A percentile compares a stretch with the other conserved stretches of the same genome.
These are phyloP conservation scores for Takifugu bimaculatus DNA, from an alignment of 2,113 vertebrate species.

Conservation along the genomic window DNA sequence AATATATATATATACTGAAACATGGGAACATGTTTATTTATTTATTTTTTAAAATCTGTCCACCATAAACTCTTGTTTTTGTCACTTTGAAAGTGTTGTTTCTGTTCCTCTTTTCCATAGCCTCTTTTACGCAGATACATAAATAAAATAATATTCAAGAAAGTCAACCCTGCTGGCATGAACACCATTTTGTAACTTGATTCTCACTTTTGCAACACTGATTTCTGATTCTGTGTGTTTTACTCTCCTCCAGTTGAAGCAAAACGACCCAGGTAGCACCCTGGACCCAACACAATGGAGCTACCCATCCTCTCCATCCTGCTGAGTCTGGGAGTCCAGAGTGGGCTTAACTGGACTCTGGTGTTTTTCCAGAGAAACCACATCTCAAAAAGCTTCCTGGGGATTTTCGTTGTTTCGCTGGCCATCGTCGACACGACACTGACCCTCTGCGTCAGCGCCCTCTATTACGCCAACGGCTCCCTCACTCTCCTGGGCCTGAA, in stretches of 20 bases:
- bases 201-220: too few species aligned
- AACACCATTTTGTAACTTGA: too few species aligned
- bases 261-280: neutral
- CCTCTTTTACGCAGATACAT: too few species aligned
- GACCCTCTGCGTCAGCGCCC: constrained; percentile 54
- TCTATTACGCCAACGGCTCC: constrained; percentile 60
- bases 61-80: too few species aligned
- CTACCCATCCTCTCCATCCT: constrained; percentile 56
- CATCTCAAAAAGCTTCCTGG: constrained; percentile 71
- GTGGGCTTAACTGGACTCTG: constrained; percentile 72
- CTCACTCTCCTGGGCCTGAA: constrained; percentile 66
- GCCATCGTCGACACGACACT: constrained; percentile 71
- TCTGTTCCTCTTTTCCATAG: too few species aligned
- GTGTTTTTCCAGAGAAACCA: constrained; percentile 65
- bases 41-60: too few species aligned
- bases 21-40: too few species aligned
- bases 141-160: too few species aligned
- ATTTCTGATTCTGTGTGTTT: too few species aligned
- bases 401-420: constrained; percentile 78
- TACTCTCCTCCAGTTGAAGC: neutral
- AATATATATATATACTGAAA: too few species aligned
- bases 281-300: constrained; percentile 29
- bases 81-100: too few species aligned
- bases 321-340: constrained; percentile 76
- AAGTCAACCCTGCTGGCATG: too few species aligned